Evolutionary conservation across 2,113 vertebrate species (phyloP).

Genomic region (Spilogale gracilis): DNA sequence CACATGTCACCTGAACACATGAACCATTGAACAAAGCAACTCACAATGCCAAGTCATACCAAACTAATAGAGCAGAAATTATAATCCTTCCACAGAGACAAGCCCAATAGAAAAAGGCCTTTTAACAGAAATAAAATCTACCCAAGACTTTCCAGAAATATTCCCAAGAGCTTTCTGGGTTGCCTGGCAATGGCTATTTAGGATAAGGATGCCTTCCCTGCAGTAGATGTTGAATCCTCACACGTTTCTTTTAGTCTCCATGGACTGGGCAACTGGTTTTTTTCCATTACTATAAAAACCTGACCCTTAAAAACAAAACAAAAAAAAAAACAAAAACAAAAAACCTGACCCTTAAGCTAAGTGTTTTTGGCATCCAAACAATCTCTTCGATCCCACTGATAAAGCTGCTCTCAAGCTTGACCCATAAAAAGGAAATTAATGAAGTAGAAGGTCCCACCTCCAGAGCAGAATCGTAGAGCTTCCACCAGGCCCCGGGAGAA

Average conservation of each 20-base stretch:
- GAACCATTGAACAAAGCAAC: neutral
- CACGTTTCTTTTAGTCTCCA: neutral
- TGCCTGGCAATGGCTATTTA: neutral
- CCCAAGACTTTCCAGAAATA: neutral
- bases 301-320: neutral
- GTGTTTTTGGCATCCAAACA: neutral
- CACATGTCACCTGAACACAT: neutral
- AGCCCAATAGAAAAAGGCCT: neutral
- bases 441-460: neutral
- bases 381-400: neutral
- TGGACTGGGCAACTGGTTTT: neutral
- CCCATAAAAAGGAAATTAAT: neutral
- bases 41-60: neutral
- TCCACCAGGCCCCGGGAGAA: neutral
- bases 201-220: neutral
- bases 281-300: constrained; percentile 6
- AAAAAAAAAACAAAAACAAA: neutral
- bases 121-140: constrained; percentile 35
- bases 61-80: constrained; percentile 23
- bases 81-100: neutral
- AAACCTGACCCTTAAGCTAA: neutral
- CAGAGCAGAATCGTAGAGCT: neutral
- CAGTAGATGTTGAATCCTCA: neutral
- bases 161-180: neutral
- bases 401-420: neutral